A percentile compares a stretch with the other conserved stretches of the same genome.
Conservation (phyloP, 1,140 invertebrate genomes). For the Branchinecta lynchi region DNA sequence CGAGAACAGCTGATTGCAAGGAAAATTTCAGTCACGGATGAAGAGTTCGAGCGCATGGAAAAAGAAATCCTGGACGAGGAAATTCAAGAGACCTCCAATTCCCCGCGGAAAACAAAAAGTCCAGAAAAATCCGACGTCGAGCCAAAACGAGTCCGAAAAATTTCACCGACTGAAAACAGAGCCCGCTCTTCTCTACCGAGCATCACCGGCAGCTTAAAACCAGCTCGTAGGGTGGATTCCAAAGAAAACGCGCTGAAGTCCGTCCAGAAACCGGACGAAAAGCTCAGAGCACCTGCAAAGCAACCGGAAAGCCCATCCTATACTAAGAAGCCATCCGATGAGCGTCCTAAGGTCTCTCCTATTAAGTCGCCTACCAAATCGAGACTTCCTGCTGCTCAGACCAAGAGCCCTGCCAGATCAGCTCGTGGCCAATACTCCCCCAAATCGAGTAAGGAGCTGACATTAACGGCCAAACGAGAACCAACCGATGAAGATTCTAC, state of each 20-base stretch:
- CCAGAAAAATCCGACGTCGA: neutral
- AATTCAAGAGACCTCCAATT: neutral
- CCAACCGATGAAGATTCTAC: no score
- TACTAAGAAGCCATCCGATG: neutral
- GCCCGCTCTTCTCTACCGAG: neutral
- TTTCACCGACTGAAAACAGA: neutral
- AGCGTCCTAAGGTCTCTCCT: neutral
- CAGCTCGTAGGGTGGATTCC: neutral
- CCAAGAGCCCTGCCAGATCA: constrained; percentile 5
- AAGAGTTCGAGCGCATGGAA: neutral
- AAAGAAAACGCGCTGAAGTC: neutral
- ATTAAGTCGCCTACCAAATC: neutral
- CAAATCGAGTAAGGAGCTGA: neutral
- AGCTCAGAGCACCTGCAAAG: neutral
- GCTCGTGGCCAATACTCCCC: neutral
- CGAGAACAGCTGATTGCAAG: neutral
- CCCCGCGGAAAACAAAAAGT: neutral
- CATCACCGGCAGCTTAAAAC: neutral
- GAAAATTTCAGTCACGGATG: neutral
- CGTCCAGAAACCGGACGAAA: neutral
- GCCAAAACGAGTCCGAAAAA: constrained; percentile 6
- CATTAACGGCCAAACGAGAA: neutral
- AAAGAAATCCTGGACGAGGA: neutral
- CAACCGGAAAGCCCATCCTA: neutral
- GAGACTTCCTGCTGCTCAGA: neutral